Base-by-base conservation (phyloP, 1,140 invertebrate genomes). In the Plodia interpunctella region DNA sequence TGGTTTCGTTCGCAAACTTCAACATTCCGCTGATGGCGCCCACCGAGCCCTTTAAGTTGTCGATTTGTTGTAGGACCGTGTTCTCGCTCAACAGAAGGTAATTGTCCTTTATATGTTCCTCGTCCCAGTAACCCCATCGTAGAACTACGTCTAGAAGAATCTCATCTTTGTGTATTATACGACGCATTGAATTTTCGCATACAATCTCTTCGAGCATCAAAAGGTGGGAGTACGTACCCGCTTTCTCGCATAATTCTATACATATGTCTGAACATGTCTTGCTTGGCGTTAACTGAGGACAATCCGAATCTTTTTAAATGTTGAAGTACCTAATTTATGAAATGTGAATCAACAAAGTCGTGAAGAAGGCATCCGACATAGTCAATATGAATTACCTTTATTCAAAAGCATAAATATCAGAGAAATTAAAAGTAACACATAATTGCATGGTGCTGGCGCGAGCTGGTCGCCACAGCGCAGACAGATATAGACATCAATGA, bases 81-180 rank as follows among this genome's bases (percentile, higher is more conserved):
- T 92, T 91, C 0, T 91, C 89, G 19, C 86, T 94, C 6, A 97
- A 81, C n/a, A 96, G 86, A 11, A 97, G 85, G 71, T 94, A 93
- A 74, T 97, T 97, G 67, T 96, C 92, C 79, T 95, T 96, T 15
- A 95, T 90, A 80, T 97, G 95, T 3, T 92, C 91, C 52, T 95
- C 93, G 49, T 96, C 94, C 96, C 96, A 98, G 64, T 95, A 95
- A 0, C 95, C 93, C 96, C 96, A 98, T 49, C 93, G 91, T 9
- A 97, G 88, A 10, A 98, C 93, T 19, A 93, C 87, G 65, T 92
- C 90, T 3, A 92, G 82, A 0, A 93, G 92, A 58, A 93, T 92
- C 72, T 97, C 95, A 28, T 92, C 91, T 62, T 95, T 93, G 85
- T 97, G 96, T 13, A 98, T 88, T 0, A 95, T 94, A 5, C 97